Percentiles rank a stretch among this genome's conserved stretches.
phyloP scores from a whole-genome alignment of 2,113 vertebrate genomes.

The Lycaon pictus region DNA sequence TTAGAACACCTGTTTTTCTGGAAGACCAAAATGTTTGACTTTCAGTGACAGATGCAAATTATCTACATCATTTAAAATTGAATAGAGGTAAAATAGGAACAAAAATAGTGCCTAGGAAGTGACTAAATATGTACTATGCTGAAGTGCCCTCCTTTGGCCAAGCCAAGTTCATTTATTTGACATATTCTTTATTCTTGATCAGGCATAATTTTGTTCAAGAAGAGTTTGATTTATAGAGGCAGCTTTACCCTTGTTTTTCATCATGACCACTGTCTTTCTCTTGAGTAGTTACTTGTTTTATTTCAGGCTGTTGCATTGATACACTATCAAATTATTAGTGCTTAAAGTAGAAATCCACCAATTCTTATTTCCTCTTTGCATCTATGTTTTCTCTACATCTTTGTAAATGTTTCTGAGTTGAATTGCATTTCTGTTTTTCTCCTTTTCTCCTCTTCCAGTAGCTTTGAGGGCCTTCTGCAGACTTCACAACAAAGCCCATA shows the following conservation, averaged over 20 bases:
- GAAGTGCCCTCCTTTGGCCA: neutral
- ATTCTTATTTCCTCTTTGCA: neutral
- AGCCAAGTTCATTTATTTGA: neutral
- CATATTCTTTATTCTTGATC: neutral
- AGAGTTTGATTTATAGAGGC: neutral
- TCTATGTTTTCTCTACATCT: slow-evolving; percentile 29
- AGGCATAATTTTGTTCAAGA: neutral
- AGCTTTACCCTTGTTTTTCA: neutral
- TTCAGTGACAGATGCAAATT: slow-evolving; percentile 84
- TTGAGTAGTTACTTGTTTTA: slow-evolving; percentile 11
- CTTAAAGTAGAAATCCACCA: slow-evolving; percentile 32
- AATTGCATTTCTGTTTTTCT: neutral
- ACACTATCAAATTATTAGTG: neutral
- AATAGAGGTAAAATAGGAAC: slow-evolving; percentile 78
- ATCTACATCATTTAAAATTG: slow-evolving; percentile 82
- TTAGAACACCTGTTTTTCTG: slow-evolving; percentile 87
- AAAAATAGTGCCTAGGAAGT: slow-evolving; percentile 48
- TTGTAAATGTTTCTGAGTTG: slow-evolving; percentile 48
- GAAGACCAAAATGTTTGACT: slow-evolving; percentile 86
- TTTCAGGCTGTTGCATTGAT: neutral
- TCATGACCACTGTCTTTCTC: neutral
- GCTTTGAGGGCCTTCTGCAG: neutral
- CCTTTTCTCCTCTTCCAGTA: neutral
- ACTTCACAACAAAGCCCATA: neutral
- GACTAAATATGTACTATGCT: slow-evolving; percentile 38